Conservation (phyloP, 2,113 vertebrate genomes). For the Lepus europaeus region DNA sequence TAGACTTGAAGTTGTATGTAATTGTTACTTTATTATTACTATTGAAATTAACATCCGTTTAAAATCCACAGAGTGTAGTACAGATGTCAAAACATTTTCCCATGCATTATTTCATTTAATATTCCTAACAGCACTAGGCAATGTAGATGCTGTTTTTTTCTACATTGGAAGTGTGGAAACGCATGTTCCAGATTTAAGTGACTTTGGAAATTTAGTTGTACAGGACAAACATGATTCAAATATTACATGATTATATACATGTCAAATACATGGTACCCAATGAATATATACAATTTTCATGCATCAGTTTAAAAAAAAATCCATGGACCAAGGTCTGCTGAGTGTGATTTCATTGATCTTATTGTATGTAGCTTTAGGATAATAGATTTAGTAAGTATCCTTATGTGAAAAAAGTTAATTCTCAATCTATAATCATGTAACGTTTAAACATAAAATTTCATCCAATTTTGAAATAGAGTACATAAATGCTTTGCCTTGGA, state of each 20-base stretch:
- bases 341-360: neutral
- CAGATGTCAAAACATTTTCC: neutral
- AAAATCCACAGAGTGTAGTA: neutral
- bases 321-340: neutral
- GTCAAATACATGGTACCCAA: too few relatives aligned
- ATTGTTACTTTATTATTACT: neutral
- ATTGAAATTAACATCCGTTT: neutral
- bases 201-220: too few relatives aligned
- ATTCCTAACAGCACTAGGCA: neutral
- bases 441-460: constrained; percentile 44
- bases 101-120: neutral
- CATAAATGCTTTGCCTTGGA: constrained; percentile 32
- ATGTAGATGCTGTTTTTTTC: neutral
- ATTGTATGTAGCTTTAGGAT: neutral
- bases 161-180: neutral
- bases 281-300: too few relatives aligned
- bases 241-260: too few relatives aligned
- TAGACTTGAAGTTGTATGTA: constrained; percentile 1
- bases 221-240: too few relatives aligned
- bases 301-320: neutral
- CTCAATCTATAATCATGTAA: neutral
- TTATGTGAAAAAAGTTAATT: neutral
- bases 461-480: constrained; percentile 20
- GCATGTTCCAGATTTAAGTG: neutral
- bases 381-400: constrained; percentile 3